These are phyloP conservation scores for Plemyria rubiginata DNA, from an alignment of 2,888 invertebrate genomes.

Conservation along the genomic window DNA sequence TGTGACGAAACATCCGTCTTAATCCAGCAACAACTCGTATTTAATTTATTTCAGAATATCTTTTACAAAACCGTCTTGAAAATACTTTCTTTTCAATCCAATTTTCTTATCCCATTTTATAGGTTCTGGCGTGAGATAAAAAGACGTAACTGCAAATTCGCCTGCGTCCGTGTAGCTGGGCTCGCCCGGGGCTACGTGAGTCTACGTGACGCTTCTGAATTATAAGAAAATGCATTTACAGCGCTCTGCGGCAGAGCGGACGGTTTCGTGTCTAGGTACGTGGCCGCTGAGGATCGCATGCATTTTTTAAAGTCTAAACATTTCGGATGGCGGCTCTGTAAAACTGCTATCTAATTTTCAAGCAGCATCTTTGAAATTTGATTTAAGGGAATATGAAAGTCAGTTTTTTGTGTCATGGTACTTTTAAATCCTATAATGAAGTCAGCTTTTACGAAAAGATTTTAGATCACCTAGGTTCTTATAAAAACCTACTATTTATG, in stretches of 20 bases:
- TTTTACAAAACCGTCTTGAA: conserved; percentile 19
- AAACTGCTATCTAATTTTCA: conserved; percentile 12
- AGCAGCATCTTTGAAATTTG: conserved; percentile 5
- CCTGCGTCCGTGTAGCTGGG: conserved; percentile 63
- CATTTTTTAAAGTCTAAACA: conserved; percentile 52
- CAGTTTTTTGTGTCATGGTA: background rate
- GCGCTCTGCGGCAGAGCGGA: conserved; percentile 64
- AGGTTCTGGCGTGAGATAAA: conserved; percentile 72
- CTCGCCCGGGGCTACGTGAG: conserved; percentile 40
- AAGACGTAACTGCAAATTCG: conserved; percentile 80
- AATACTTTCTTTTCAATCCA: conserved; percentile 61
- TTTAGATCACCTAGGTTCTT: too few relatives aligned
- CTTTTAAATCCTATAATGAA: background rate
- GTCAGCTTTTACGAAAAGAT: too few relatives aligned
- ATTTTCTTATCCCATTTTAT: conserved; percentile 75
- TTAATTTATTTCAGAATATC: conserved; percentile 19
- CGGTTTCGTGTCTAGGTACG: conserved; percentile 66
- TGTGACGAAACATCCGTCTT: background rate
- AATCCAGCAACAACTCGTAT: background rate
- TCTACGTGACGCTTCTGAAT: conserved; percentile 82
- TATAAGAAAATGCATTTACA: conserved; percentile 84
- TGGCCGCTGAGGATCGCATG: conserved; percentile 63
- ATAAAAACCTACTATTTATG: too few relatives aligned
- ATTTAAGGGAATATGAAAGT: background rate
- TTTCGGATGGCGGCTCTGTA: conserved; percentile 19